Percentiles rank a stretch among this genome's conserved stretches.
Conservation (phyloP, 2,113 vertebrate species). For the Heliornis fulica region DNA sequence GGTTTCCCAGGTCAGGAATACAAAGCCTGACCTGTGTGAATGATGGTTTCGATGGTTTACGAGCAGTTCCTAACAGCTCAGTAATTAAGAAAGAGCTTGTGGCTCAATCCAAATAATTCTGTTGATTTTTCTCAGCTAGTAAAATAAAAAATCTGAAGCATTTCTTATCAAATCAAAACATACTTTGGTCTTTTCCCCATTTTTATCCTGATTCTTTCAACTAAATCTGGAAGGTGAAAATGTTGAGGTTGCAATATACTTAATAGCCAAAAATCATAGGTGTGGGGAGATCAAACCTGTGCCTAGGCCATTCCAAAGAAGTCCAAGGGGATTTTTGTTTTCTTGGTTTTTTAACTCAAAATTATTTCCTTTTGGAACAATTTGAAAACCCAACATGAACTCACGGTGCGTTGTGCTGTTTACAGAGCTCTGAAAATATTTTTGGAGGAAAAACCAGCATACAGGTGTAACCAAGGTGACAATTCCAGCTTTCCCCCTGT, state of each 20-base stretch:
- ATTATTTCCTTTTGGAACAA: neutral
- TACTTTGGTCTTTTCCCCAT: neutral
- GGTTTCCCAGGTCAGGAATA: neutral
- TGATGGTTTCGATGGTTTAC: neutral
- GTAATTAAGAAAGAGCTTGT: conserved; percentile 41
- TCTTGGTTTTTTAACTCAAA: neutral
- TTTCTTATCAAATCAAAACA: conserved; percentile 10
- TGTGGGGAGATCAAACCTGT: neutral
- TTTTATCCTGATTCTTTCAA: neutral
- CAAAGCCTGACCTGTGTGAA: neutral
- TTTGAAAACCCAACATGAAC: neutral
- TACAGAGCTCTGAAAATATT: neutral
- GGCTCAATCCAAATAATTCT: conserved; percentile 4
- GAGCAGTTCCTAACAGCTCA: conserved; percentile 25
- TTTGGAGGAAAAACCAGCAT: neutral
- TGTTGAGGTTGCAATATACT: neutral
- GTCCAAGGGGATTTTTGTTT: neutral
- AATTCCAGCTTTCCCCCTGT: neutral
- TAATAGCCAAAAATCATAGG: neutral
- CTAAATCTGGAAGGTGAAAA: neutral
- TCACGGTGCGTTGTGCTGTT: neutral
- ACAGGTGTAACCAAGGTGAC: neutral
- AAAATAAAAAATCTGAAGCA: neutral
- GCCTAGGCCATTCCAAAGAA: neutral
- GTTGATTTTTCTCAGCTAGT: conserved; percentile 48